Base-by-base conservation (phyloP, 2,113 vertebrate genomes). In the Leuciscus idus region DNA sequence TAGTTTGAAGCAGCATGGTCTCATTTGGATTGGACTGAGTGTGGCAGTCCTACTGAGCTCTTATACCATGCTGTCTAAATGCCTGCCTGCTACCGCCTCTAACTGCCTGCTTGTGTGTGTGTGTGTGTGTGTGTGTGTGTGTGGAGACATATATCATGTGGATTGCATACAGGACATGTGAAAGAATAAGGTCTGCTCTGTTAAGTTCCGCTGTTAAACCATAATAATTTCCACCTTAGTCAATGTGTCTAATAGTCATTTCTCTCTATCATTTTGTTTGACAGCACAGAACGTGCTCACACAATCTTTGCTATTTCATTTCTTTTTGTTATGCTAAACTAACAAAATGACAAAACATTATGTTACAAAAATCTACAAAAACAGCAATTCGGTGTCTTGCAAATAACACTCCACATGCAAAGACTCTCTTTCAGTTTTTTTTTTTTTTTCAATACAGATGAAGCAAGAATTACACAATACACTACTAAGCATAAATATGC, bases 1-100 rank as follows among this genome's bases (percentile, higher is more conserved):
- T 92, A 92, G 95, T 96, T 96, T 96, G 90, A 88, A 96, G 96
- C 92, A 91, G 93, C 93, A 92, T 94, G 92, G 94, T 96, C 95
- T 93, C 94, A 92, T 95, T 95, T 93, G 95, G 94, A 95, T 95
- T 94, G 93, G 95, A 90, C 94, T 93, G 1, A 89, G 91, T 91
- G 92, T 94, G 94, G 96, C 94, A 95, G 94, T 90, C 93, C 93
- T 95, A 95, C 94, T 92, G 91, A 83, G 94, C 89, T 88, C 91
- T 90, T 91, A 90, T 80, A 89, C 89, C 90, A 91, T 91, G 92
- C 91, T 91, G 78, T 81, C 78, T 66, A 81, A 81, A 81, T 66
- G 76, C 92, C 90, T 92, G 94, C 93, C 95, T 94, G 93, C 93
- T 86, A 92, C 92, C 87, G 92, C 93, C 90, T 93, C 48, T 52